Evolutionary conservation across 1,140 invertebrate species (phyloP), one percentile per base, ranked within the genome.

Genomic region (Elymnias hypermnestra): DNA sequence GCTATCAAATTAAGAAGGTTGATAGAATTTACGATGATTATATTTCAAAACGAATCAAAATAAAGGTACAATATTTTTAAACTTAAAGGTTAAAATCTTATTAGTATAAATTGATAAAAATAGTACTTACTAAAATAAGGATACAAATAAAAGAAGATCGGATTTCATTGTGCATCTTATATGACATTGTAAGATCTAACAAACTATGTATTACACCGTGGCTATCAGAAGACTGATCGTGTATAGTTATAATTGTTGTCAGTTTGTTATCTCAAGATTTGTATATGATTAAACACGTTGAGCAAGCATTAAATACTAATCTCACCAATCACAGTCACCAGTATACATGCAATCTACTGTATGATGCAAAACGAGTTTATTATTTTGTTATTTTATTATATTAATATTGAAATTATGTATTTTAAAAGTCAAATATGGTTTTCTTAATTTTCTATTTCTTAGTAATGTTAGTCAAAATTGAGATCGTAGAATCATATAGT

Each of bases 261-360:
- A 15, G 6, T 17, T 5, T 10, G 49, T 40, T 52, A 52, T 52
- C 49, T 26, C 9, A 7, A 21, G 28, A 52, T 35, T 5, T 15
- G 10, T 22, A 45, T 49, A 12, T 41, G 65, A 69, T 69, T 58
- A 41, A 51, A 41, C 58, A 63, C 56, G 58, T 65, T 48, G 23
- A 17, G 36, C 19, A 45, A 52, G 35, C 33, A n/a, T 47, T 47
- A 17, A 40, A 31, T 33, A 47, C 13, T 14, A 22, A 46, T 25
- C 22, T 19, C 23, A 5, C n/a, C n/a, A 12, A 12, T 12, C 10
- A 5, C 13, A 1, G 13, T 12, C 29, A 8, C 14, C 29, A 15
- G 13, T 33, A 2, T 12, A 13, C 8, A 33, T 15, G 29, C 14
- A 33, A 33, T 33, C 13, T 15, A 14, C 15, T 33, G 15, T 7